phyloP scores from a whole-genome alignment of 1,140 invertebrate species.

The Diabrotica virgifera region DNA sequence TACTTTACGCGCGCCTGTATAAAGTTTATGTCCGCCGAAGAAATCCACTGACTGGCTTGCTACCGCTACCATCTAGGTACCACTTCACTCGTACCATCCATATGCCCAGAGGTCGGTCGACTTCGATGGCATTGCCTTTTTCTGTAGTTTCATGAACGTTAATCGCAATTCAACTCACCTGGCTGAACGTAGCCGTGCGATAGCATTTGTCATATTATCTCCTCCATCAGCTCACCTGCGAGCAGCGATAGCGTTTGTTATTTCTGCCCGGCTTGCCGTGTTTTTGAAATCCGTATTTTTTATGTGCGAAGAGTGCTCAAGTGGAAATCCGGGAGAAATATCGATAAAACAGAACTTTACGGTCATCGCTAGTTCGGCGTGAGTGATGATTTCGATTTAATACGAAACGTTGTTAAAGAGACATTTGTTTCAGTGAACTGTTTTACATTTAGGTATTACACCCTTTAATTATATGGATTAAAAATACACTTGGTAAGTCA shows the following conservation, averaged over 20 bases:
- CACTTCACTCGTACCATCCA: not conserved
- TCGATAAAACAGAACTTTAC: conserved; percentile 12
- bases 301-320: conserved; percentile 2
- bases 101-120: conserved; percentile 13
- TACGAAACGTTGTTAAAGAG: conserved; percentile 1
- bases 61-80: not conserved
- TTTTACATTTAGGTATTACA: not conserved
- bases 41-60: not conserved
- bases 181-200: not conserved
- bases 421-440: conserved; percentile 11
- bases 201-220: not conserved
- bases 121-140: conserved; percentile 16
- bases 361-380: conserved; percentile 4
- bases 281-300: conserved; percentile 7
- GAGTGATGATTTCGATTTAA: not conserved
- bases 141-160: conserved; percentile 11
- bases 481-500: not conserved
- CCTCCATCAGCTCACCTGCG: not conserved
- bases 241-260: conserved; percentile 3
- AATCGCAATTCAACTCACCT: conserved; percentile 14
- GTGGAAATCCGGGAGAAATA: conserved; percentile 9
- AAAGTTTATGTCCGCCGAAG: too few species aligned
- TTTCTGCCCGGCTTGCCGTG: not conserved
- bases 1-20: too few species aligned
- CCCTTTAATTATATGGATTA: conserved; percentile 5